A percentile compares a stretch with the other conserved stretches of the same genome.
phyloP scores from a whole-genome alignment of 35 echinoderm and acorn worm species.

The Apostichopus parvimensis region DNA sequence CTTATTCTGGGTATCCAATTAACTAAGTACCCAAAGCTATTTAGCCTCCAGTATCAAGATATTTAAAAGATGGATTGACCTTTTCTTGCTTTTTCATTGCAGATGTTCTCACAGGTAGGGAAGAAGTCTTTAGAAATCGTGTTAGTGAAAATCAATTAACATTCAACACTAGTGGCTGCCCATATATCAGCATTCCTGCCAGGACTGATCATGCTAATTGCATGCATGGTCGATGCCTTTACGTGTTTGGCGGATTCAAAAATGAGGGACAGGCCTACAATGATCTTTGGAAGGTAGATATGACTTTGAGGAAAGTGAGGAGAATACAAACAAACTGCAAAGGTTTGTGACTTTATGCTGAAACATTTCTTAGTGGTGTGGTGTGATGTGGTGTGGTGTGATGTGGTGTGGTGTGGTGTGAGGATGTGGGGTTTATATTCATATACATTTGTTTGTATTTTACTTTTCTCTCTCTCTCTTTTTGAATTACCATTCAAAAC shows the following conservation, averaged over 20 bases:
- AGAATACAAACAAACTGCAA: slow-evolving; percentile 17
- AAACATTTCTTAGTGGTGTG: no score
- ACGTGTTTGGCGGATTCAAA: slow-evolving; percentile 39
- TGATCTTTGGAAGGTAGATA: slow-evolving; percentile 35
- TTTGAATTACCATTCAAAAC: no score
- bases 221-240: slow-evolving; percentile 33
- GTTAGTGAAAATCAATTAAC: slow-evolving; percentile 5
- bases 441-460: no score
- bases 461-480: no score
- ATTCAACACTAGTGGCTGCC: slow-evolving; percentile 31
- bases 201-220: slow-evolving; percentile 46
- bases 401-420: no score
- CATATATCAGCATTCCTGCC: slow-evolving; percentile 48
- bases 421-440: no score
- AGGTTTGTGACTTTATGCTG: slow-evolving; percentile 8
- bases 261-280: slow-evolving; percentile 54
- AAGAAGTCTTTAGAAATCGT: slow-evolving; percentile 21
- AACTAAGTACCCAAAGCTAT: no score
- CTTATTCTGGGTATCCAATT: no score
- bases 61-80: background rate
- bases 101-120: slow-evolving; percentile 31
- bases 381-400: no score
- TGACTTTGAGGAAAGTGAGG: slow-evolving; percentile 29
- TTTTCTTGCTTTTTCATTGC: background rate
- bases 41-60: no score